Evolutionary conservation across 2,888 invertebrate species (phyloP), one percentile per base, ranked within the genome.

Genomic region (Rotaria magnacalcarata): DNA sequence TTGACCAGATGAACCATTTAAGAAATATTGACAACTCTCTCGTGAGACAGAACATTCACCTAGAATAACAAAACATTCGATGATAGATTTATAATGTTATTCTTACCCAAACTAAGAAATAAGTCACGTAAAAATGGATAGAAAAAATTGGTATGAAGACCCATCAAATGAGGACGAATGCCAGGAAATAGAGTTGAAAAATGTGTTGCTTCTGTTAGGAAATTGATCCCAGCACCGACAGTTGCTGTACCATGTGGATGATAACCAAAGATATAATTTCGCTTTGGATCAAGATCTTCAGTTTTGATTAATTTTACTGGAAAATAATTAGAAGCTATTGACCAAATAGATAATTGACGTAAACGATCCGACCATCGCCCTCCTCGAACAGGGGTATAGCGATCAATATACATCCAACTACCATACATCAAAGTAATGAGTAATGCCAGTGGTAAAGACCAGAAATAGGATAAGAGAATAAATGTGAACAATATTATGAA

Each of bases 231-330:
- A 0, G 94, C 93, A 0, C 96, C 96, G 47, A 94, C 93, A 85
- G 95, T 94, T n/a, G 97, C 92, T 0, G 96, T 92, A 1, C 97
- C 97, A 91, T 97, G 97, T 0, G 97, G 97, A 91, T 95, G 96
- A 87, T 94, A 93, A 14, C 96, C 95, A 87, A 67, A 67, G 27
- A 67, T 67, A 67, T 67, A 67, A 34, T 67, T 67, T 67, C 67
- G 27, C 19, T 67, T 67, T 34, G 67, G 67, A 67, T 67, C 67
- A 34, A 67, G 67, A 16, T 67, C 67, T 67, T 67, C 67, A 67
- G 34, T 67, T 67, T 67, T 67, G 34, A 67, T 67, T 34, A 67
- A 67, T 67, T 67, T 67, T 27, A 67, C 4, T 67, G 67, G 67
- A 34, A 67, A 67, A 67, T 67, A 67, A 34, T 34, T 27, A 34